phyloP scores from a whole-genome alignment of 2,888 invertebrate species.

The Alentia gelatinosa region DNA sequence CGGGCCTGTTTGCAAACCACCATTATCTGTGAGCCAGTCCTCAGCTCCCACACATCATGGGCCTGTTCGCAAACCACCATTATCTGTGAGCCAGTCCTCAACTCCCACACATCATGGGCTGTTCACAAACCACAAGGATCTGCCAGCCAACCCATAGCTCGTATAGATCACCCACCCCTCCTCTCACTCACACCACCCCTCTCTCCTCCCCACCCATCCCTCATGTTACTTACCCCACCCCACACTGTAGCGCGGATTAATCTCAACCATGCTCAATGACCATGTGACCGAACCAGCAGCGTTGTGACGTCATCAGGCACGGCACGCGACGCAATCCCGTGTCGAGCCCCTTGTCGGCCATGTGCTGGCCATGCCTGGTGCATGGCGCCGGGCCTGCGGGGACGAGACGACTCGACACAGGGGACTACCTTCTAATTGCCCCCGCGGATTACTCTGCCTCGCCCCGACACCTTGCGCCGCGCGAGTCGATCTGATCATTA shows the following conservation, averaged over 20 bases:
- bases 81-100: too few species aligned
- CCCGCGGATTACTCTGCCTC: constrained; percentile 18
- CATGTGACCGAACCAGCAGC: constrained; percentile 4
- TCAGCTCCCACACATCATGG: too few species aligned
- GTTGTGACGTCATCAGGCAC: not conserved
- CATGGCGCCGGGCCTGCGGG: not conserved
- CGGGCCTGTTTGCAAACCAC: too few species aligned
- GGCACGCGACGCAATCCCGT: not conserved
- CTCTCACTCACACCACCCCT: not conserved
- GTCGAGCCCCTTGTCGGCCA: not conserved
- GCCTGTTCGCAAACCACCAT: too few species aligned
- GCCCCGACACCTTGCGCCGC: not conserved
- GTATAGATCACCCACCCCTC: too few species aligned
- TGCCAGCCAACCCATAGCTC: too few species aligned
- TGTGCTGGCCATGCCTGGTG: not conserved
- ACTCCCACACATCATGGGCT: too few species aligned
- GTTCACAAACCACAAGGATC: too few species aligned
- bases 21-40: too few species aligned
- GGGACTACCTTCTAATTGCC: constrained; percentile 30
- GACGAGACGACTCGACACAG: not conserved
- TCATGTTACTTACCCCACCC: not conserved
- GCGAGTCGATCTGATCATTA: not conserved
- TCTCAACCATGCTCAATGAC: not conserved
- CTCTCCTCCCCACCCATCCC: not conserved
- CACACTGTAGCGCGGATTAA: not conserved